Evolutionary conservation across 2,888 invertebrate species (phyloP).

Genomic region (Lasioglossum zephyrum): DNA sequence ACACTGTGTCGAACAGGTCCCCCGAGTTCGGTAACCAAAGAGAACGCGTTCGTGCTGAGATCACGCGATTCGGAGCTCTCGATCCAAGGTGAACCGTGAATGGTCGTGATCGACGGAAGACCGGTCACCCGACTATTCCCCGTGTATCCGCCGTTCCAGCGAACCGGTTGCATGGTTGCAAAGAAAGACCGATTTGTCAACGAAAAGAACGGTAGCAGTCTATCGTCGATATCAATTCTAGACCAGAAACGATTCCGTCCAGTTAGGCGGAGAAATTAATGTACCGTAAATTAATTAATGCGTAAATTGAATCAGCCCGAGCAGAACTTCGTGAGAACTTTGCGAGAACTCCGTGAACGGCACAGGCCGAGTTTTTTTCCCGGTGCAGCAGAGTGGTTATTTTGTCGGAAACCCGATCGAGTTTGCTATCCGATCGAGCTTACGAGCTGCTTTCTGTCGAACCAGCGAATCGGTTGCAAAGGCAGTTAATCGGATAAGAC

Average conservation of each 20-base stretch:
- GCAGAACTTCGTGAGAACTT: background rate
- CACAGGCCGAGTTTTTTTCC: background rate
- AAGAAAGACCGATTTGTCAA: background rate
- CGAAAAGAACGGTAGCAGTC: background rate
- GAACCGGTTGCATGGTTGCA: background rate
- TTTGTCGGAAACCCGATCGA: constrained; percentile 4
- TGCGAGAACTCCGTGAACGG: background rate
- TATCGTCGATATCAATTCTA: constrained; percentile 1
- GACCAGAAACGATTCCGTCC: background rate
- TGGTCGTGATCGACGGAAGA: background rate
- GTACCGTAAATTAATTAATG: too few relatives aligned
- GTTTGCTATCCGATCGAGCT: background rate
- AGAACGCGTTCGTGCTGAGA: background rate
- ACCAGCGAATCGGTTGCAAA: background rate
- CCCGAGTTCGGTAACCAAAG: background rate
- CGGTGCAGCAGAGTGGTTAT: background rate
- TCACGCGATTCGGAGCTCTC: background rate
- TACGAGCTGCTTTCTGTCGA: background rate
- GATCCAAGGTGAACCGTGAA: background rate
- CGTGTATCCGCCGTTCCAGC: background rate
- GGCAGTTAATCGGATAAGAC: background rate
- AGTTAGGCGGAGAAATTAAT: background rate
- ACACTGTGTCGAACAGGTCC: background rate
- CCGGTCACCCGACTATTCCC: background rate
- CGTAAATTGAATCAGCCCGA: background rate